Base-by-base conservation (phyloP, 2,113 vertebrate genomes). In the Columbina picui region DNA sequence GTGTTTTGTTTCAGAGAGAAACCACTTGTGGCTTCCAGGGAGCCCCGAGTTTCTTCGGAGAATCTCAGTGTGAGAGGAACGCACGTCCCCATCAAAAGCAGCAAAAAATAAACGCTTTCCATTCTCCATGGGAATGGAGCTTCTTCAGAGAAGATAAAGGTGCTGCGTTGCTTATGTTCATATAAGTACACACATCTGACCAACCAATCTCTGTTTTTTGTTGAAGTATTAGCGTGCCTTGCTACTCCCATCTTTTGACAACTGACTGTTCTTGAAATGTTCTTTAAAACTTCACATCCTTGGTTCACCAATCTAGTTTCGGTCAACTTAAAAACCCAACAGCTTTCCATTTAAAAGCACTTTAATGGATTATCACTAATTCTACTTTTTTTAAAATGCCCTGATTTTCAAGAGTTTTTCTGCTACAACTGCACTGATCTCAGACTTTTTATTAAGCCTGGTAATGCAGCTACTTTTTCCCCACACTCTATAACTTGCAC, bases 1-100 rank as follows among this genome's bases (percentile, higher is more conserved):
- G 34, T 18, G 80, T 14, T 94, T 81, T 89, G 32, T 93, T 95
- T 39, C 96, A 99, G 99, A 81, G 98, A 98, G 92, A 98, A 98
- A 85, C 55, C 70, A 16, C 93, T 89, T 14, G 88, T 87, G 9
- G 82, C 32, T 55, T 88, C 95, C 60, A 96, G 95, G 80, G 70
- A 82, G 90, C 45, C 97, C 57, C 69, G 53, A 43, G 55, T 53
- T 94, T 93, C 96, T 83, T 10, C 91, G 81, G 97, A 98, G 79
- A 87, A 97, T 25, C 97, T 98, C 25, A 98, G 60, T 32, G 79
- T 97, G 89, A 98, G 97, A 95, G 97, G 95, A 83, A 98, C 96
- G 7, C 95, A 81, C 27, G 76, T 97, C 12, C 94, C 96, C 92
- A 89, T 97, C 74, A 97, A 95, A 96, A 97, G 95, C 93, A 98